These are phyloP conservation scores for Notolepis coatsorum DNA, from an alignment of 2,797 vertebrate genomes.

Conservation along the genomic window DNA sequence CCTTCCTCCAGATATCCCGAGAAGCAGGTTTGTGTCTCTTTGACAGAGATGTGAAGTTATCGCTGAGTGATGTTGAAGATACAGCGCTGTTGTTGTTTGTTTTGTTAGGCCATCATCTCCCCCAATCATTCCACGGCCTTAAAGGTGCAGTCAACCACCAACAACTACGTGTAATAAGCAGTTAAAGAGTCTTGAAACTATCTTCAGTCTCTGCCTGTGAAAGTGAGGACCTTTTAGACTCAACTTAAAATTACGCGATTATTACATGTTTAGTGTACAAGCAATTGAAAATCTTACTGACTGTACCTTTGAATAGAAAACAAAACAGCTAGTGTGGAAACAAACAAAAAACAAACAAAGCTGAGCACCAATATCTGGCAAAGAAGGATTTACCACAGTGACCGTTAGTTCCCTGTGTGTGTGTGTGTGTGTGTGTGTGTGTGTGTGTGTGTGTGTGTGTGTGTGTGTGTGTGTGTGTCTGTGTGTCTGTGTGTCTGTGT, in stretches of 20 bases:
- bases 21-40: constrained; percentile 87
- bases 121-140: no score
- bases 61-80: not conserved
- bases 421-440: constrained; percentile 1
- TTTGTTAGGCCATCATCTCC: not conserved
- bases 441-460: not conserved
- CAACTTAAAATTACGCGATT: no score
- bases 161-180: no score
- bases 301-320: no score
- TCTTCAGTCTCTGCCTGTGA: no score
- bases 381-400: not conserved
- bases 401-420: not conserved
- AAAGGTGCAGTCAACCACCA: no score
- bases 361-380: not conserved
- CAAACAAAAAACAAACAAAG: not conserved
- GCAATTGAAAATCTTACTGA: no score
- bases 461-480: not conserved
- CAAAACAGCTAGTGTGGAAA: no score
- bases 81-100: no score
- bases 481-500: constrained; percentile 13
- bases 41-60: constrained; percentile 4
- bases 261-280: no score
- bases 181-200: no score
- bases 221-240: no score
- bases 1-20: constrained; percentile 91